Base-by-base conservation (phyloP, 2,888 invertebrate species). In the Agrotis exclamationis region DNA sequence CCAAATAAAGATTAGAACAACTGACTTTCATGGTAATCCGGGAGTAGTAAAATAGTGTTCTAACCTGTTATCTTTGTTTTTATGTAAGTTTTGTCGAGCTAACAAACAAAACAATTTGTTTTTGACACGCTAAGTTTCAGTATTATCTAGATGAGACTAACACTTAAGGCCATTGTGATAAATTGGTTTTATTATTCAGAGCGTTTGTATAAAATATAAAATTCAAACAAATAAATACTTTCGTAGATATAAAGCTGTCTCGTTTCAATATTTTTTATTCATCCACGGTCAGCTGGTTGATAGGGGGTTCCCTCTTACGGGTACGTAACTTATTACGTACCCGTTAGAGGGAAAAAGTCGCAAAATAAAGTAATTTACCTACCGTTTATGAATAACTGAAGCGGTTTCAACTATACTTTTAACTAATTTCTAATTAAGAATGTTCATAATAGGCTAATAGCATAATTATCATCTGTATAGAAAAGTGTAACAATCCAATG, bases 41-140 rank as follows among this genome's bases (percentile, higher is more conserved):
- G 7, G 20, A 56, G 39, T 67, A 51, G 53, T 67, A 24, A 63
- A 80, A 58, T 71, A 22, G 45, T 50, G 53, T 39, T 54, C 45
- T 45, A 59, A 68, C 48, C 65, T 63, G 63, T 83, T 80, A 80
- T 80, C 75, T 79, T 70, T 70, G n/a, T 13, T 48, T 74, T 66
- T 68, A 83, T n/a, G 51, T 58, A 53, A 47, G 58, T 63, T 39
- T 68, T 76, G 51, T 66, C 39, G 53, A 57, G 28, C 28, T 51
- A n/a, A 67, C 50, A 59, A 75, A 76, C 48, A 54, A 70, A 82
- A 82, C 59, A 56, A 73, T 73, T 66, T 65, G 62, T 65, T 80
- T 70, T 65, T 51, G 76, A 71, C 80, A 83, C 71, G 83, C 83
- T 66, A 71, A 68, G 70, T 48, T 58, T 63, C 20, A 66, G 45